phyloP scores from a whole-genome alignment of 2,888 invertebrate species.

The Tiliacea citrago region DNA sequence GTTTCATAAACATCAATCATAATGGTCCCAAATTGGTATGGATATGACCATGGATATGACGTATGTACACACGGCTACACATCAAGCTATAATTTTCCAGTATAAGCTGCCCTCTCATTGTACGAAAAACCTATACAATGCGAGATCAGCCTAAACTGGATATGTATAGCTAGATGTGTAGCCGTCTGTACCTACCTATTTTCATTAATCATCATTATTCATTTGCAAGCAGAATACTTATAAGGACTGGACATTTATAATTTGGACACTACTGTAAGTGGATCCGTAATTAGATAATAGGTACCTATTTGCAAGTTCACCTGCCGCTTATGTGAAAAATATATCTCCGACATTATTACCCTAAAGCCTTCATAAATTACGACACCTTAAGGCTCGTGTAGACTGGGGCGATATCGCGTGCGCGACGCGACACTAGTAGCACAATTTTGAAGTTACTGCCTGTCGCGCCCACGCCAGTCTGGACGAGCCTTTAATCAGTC shows the following conservation, averaged over 20 bases:
- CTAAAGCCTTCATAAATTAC: background rate
- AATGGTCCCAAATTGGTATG: conserved; percentile 44
- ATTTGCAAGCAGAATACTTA: conserved; percentile 23
- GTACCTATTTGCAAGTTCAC: background rate
- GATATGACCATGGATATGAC: conserved; percentile 36
- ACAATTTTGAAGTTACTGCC: too few relatives aligned
- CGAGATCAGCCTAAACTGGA: too few relatives aligned
- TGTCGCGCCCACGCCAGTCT: too few relatives aligned
- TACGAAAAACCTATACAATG: too few relatives aligned
- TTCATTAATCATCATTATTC: conserved; percentile 43
- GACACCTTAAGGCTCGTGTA: too few relatives aligned
- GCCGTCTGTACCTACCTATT: too few relatives aligned
- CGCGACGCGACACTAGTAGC: too few relatives aligned
- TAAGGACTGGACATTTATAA: conserved; percentile 5
- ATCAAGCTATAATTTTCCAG: too few relatives aligned
- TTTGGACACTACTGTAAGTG: conserved; percentile 4
- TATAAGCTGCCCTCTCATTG: too few relatives aligned
- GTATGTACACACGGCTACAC: too few relatives aligned
- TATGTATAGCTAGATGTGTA: too few relatives aligned
- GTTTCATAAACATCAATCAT: conserved; percentile 33
- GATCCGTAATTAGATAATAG: background rate
- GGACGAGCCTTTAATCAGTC: background rate
- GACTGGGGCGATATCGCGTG: too few relatives aligned
- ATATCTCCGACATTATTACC: background rate
- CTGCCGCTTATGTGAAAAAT: background rate